Base-by-base conservation (phyloP, 2,797 vertebrate genomes). In the Crypturellus tataupa region DNA sequence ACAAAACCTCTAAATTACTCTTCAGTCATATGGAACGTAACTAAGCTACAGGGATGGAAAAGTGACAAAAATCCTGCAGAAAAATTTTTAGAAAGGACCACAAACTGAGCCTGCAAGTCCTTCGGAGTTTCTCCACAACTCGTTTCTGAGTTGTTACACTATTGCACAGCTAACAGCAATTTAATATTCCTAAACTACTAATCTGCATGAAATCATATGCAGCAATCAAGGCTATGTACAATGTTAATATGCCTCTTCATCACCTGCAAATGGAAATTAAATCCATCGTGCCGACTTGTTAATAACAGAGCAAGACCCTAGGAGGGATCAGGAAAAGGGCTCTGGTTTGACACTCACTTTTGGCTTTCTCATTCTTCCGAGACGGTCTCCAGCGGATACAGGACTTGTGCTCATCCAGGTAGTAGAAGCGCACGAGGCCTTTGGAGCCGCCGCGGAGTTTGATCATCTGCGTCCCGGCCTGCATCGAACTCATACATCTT, bases 321-420 rank as follows among this genome's bases (percentile, higher is more conserved):
- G 60, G 6, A 59, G n/a, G 63, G 62, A 4, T 27, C 18, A 37
- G 77, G 58, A 56, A 60, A 29, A 64, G 47, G n/a, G 44, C 24
- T 40, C 42, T 39, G 42, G 49, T 55, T 1, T 83, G 9, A 33
- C 75, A 98, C 99, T 99, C 97, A 99, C 99, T 99, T 97, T 99
- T 99, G 93, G 99, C 99, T 92, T 99, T 99, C 96, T 99, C 99
- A 9, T 99, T 99, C 97, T 99, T 99, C 65, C 99, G 98, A 0
- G 99, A 99, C 1, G 99, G 99, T 92, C 99, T 98, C 99, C 99
- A 99, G 94, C 99, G 99, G 93, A 99, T 99, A 90, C 99, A 99
- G 20, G 99, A 99, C 94, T 99, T 99, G 97, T 99, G 99, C 40
- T 99, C 98, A 6, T 99, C 99, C 97, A 99, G 93, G 97, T 98